Conservation (phyloP, 2,113 vertebrate genomes). For the Cheirogaleus medius region DNA sequence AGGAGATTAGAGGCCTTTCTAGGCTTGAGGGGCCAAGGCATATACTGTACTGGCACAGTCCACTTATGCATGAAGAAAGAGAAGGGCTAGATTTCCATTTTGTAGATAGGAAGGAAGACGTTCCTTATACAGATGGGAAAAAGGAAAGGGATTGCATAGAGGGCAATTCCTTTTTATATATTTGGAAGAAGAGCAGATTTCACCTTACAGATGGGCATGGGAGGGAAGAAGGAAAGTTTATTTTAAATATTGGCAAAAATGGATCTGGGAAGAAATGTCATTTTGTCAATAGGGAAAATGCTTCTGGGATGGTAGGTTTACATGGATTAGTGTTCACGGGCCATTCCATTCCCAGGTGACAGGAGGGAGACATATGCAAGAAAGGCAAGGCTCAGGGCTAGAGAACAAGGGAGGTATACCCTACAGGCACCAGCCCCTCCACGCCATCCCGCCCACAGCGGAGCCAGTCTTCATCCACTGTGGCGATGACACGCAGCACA, state of each 20-base stretch:
- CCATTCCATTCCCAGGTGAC: background rate
- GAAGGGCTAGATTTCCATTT: background rate
- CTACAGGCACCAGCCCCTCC: conserved; percentile 92
- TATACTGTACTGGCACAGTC: background rate
- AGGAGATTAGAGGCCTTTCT: background rate
- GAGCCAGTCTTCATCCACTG: conserved; percentile 96
- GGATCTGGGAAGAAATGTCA: background rate
- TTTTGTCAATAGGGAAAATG: conserved; percentile 17
- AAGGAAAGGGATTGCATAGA: background rate
- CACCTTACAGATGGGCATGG: conserved; percentile 3
- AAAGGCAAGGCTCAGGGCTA: conserved; percentile 75
- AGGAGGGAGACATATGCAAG: background rate
- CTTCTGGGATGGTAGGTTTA: background rate
- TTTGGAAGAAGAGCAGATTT: conserved; percentile 43
- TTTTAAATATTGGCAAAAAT: conserved; percentile 39
- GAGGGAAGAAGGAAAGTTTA: background rate
- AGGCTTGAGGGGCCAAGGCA: background rate
- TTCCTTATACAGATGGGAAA: background rate
- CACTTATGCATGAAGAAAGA: background rate
- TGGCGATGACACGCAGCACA: conserved; percentile 89
- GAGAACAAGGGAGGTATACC: conserved; percentile 95
- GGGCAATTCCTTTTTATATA: background rate
- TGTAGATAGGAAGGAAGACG: background rate
- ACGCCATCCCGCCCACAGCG: conserved; percentile 90
- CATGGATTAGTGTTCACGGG: background rate